Conservation (phyloP, 2,113 vertebrate species). For the Neofelis nebulosa region DNA sequence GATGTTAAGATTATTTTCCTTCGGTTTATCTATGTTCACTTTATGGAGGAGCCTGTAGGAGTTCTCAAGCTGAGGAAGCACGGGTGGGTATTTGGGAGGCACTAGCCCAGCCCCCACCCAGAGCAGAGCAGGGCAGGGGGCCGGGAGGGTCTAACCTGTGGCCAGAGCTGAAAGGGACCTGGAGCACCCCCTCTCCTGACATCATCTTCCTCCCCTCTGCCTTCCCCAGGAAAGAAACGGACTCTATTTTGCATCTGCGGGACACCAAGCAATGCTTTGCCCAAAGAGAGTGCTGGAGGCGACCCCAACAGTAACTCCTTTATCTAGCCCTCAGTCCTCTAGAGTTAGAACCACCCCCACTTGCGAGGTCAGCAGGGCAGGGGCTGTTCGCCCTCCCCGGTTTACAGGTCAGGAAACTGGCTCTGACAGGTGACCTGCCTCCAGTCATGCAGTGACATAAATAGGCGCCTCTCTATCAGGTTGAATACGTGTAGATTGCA, state of each 20-base stretch:
- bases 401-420: background rate
- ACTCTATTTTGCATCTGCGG: background rate
- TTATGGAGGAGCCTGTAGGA: background rate
- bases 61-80: background rate
- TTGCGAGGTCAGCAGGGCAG: background rate
- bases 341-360: fast-evolving
- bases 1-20: background rate
- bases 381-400: background rate
- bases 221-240: background rate
- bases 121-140: background rate
- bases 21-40: background rate
- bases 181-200: background rate
- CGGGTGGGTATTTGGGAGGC: background rate
- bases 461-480: background rate
- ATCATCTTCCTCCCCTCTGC: background rate
- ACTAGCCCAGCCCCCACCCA: background rate
- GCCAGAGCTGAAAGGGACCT: background rate
- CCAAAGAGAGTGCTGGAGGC: background rate
- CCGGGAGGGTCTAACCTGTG: background rate
- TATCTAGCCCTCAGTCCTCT: fast-evolving
- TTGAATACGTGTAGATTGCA: background rate
- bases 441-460: background rate
- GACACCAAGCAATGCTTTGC: background rate
- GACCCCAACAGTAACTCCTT: background rate
- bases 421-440: background rate